Conservation (phyloP, 2,797 vertebrate genomes). For the Gymnocypris eckloni region DNA sequence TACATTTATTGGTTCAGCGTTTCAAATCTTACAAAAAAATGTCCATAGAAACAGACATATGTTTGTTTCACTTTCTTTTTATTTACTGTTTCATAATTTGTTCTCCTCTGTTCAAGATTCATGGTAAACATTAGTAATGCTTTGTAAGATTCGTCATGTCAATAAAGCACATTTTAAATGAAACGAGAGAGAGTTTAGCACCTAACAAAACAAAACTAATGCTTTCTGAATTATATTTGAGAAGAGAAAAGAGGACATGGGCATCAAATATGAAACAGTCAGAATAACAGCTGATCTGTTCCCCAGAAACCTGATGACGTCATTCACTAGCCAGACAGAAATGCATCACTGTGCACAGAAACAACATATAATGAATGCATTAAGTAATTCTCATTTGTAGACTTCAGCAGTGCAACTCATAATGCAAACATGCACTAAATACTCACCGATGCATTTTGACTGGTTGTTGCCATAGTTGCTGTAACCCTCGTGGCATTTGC, state of each 20-base stretch:
- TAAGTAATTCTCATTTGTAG: neutral
- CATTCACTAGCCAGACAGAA: neutral
- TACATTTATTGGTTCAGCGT: neutral
- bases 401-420: neutral
- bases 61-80: neutral
- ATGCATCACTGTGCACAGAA: slow-evolving; percentile 23
- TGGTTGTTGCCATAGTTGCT: slow-evolving; percentile 67
- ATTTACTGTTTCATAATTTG: neutral
- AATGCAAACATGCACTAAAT: neutral
- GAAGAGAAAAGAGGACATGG: neutral
- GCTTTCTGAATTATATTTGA: neutral
- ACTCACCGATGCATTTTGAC: slow-evolving; percentile 70
- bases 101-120: neutral
- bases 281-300: neutral
- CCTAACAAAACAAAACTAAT: too few species aligned
- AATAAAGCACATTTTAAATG: neutral
- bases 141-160: neutral
- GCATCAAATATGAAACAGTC: neutral
- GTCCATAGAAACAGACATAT: neutral
- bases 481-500: slow-evolving; percentile 69
- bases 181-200: neutral
- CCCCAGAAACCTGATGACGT: neutral
- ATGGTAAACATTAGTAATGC: neutral
- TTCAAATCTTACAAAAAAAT: neutral
- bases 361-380: neutral